Percentiles rank a stretch among this genome's conserved stretches.
These are phyloP conservation scores for Thryonomys swinderianus DNA, from an alignment of 2,113 vertebrate genomes.

Conservation along the genomic window DNA sequence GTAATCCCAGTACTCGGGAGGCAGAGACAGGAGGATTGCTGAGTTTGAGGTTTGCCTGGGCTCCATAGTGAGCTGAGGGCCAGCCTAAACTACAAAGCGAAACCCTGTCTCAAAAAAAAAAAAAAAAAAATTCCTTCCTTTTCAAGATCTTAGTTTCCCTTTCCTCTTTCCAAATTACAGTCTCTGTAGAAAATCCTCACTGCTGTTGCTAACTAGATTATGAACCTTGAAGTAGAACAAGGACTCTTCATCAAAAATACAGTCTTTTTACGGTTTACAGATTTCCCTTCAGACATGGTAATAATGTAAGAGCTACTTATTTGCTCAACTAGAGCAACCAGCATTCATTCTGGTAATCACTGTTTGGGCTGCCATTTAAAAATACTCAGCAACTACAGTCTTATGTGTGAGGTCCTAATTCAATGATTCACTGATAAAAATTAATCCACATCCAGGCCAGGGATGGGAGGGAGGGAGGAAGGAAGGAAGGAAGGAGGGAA, in stretches of 20 bases:
- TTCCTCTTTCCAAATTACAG: constrained; percentile 64
- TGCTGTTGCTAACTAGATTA: constrained; percentile 71
- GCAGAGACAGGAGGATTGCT: too few relatives aligned
- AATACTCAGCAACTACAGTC: background rate
- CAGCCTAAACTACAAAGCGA: too few relatives aligned
- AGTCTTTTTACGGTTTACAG: constrained; percentile 57
- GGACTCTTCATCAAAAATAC: constrained; percentile 65
- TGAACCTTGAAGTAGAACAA: constrained; percentile 66
- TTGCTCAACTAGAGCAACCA: constrained; percentile 3
- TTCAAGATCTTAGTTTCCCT: constrained; percentile 59
- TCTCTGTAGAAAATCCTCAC: constrained; percentile 54
- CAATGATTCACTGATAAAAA: background rate
- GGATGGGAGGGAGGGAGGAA: too few relatives aligned
- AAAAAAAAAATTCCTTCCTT: constrained; percentile 52
- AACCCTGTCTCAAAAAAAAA: too few relatives aligned
- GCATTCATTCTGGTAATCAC: background rate
- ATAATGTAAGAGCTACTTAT: constrained; percentile 32
- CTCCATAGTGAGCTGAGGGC: too few relatives aligned
- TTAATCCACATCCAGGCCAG: background rate
- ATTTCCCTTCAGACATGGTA: constrained; percentile 63
- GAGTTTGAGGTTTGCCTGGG: too few relatives aligned
- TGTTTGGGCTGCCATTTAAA: background rate
- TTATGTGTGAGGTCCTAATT: background rate
- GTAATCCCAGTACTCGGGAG: too few relatives aligned
- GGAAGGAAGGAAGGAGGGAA: background rate